Evolutionary conservation across 2,797 vertebrate genomes (phyloP).

Genomic region (Melanotaenia maccullochi): DNA sequence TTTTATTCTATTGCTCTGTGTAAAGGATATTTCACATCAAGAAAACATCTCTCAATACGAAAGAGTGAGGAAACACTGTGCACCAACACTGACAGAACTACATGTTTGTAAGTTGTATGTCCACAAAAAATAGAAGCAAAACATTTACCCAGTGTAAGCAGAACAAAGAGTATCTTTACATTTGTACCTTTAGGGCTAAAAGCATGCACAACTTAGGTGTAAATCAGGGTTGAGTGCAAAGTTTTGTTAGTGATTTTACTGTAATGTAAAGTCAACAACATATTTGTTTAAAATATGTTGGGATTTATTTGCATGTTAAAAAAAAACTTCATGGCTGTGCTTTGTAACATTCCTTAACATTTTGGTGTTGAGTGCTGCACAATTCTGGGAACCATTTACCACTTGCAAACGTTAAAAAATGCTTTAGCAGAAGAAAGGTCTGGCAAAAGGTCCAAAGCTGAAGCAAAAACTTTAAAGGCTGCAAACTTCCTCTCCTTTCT

Average conservation of each 20-base stretch:
- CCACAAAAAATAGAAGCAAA: conserved; percentile 42
- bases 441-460: conserved; percentile 57
- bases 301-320: conserved; percentile 5
- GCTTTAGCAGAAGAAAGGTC: conserved; percentile 24
- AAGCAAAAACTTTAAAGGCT: conserved; percentile 48
- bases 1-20: conserved; percentile 79
- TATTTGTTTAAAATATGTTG: neutral
- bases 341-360: conserved; percentile 5
- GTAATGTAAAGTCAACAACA: neutral
- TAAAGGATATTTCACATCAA: conserved; percentile 72
- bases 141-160: conserved; percentile 59
- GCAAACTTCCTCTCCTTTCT: conserved; percentile 9
- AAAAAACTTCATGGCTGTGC: neutral
- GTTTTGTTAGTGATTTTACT: neutral
- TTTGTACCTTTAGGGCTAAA: conserved; percentile 45
- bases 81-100: conserved; percentile 62
- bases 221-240: conserved; percentile 14
- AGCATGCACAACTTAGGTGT: conserved; percentile 6
- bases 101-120: conserved; percentile 20
- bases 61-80: conserved; percentile 52
- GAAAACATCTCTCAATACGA: conserved; percentile 70
- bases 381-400: conserved; percentile 2
- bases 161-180: conserved; percentile 56
- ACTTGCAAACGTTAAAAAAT: conserved; percentile 2
- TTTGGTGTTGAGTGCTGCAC: conserved; percentile 27